Base-by-base conservation (phyloP, 1,140 invertebrate species). In the Prorops nasuta region DNA sequence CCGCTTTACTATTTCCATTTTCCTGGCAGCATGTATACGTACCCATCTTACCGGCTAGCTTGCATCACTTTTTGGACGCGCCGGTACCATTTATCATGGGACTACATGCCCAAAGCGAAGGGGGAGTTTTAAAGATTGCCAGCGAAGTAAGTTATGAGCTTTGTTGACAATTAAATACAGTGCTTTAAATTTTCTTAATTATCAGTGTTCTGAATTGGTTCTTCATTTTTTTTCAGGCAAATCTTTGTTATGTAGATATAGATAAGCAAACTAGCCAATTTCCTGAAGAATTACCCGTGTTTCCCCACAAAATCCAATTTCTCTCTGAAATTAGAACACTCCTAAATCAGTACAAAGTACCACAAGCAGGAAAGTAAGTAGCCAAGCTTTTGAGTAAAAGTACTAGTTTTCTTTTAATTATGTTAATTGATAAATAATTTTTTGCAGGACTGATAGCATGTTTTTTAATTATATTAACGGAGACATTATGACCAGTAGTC, bases 71-170 rank as follows among this genome's bases (percentile, higher is more conserved):
- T 78, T 81, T 99, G 10, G 97, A 99, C 80, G 97, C 98, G 9
- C 98, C 98, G 0, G 96, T 99, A 20, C 97, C 98, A 14, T 99
- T 96, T 75, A 88, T 99, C 44, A 99, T 99, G 96, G 97, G 97
- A 9, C 60, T 86, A n/a, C 83, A 85, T 58, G 78, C 79, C 24
- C 76, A 79, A 49, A 80, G 71, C 52, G 79, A 82, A 46, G 74
- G 78, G 3, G 77, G 84, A 69, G 68, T 79, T 36, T 77, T 83
- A 9, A 81, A 85, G 59, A 80, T 85, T 40, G 77, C 77, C 41
- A 85, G 76, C 67, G 83, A 85, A 76, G 83, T 85, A 58, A 66
- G 74, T 55, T 28, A 28, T n/a, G n/a, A n/a, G n/a, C 7, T 35
- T 21, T 4, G 6, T 36, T 16, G 2, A 16, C 17, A 10, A n/a